These are phyloP conservation scores for Leucophenga montana DNA, from an alignment of 2,888 invertebrate genomes.

Conservation along the genomic window DNA sequence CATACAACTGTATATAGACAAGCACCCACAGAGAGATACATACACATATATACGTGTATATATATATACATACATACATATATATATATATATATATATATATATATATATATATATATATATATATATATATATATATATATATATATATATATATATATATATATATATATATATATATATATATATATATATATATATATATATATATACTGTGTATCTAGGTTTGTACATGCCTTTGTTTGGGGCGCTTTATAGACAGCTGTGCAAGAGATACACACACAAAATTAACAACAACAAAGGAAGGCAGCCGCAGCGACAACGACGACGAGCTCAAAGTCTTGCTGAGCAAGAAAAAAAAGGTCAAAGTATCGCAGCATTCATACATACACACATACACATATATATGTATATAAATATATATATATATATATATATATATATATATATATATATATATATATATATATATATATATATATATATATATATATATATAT, in stretches of 20 bases:
- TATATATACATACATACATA: too few species aligned
- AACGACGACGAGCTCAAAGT: constrained; percentile 20
- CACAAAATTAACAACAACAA: constrained; percentile 25
- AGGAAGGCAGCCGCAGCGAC: constrained; percentile 5
- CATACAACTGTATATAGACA: constrained; percentile 14
- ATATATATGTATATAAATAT: constrained; percentile 23
- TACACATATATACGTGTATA: constrained; percentile 24
- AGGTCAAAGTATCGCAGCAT: constrained; percentile 9
- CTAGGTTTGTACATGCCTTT: constrained; percentile 1
- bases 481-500: background rate
- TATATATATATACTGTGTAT: constrained; percentile 4
- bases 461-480: background rate
- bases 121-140: background rate
- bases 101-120: background rate
- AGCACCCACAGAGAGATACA: constrained; percentile 11
- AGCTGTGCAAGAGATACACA: constrained; percentile 1
- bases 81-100: too few species aligned
- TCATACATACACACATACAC: constrained; percentile 34
- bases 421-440: constrained; percentile 45
- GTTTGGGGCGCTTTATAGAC: background rate
- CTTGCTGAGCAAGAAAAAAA: constrained; percentile 20
- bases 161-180: too few species aligned
- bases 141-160: too few species aligned
- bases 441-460: too few species aligned
- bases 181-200: background rate